Evolutionary conservation across 2,113 vertebrate genomes (phyloP).

Genomic region (Eudyptes chrysolophus): DNA sequence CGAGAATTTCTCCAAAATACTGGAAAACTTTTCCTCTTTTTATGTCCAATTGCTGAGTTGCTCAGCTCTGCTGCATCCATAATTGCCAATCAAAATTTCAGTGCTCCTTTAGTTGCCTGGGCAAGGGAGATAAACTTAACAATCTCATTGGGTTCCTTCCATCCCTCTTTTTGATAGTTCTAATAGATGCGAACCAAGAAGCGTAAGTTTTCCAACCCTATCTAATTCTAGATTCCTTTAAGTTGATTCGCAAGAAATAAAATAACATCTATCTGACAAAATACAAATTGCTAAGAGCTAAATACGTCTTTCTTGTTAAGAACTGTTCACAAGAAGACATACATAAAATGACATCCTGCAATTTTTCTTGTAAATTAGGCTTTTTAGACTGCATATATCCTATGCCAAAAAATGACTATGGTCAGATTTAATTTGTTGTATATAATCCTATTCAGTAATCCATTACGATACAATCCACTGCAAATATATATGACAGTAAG

Average conservation of each 20-base stretch:
- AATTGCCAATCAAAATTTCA: neutral
- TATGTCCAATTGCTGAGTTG: neutral
- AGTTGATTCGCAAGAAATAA: neutral
- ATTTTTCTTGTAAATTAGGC: neutral
- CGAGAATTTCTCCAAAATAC: neutral
- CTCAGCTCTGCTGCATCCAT: neutral
- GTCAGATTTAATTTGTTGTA: neutral
- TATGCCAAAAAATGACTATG: neutral
- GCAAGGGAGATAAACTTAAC: neutral
- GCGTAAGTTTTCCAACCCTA: neutral
- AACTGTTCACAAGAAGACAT: neutral
- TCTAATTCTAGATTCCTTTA: neutral
- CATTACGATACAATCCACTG: neutral
- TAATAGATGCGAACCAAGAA: neutral
- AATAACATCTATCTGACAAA: neutral
- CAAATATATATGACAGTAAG: neutral
- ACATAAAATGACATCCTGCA: neutral
- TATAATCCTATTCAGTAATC: neutral
- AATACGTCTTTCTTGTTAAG: neutral
- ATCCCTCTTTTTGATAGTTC: neutral
- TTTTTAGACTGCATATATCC: neutral
- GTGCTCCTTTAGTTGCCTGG: neutral
- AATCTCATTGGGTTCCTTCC: neutral
- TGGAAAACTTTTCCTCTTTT: neutral
- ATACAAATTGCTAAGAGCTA: neutral